Evolutionary conservation across 2,797 vertebrate genomes (phyloP), one percentile per base, ranked within the genome.

Genomic region (Leuciscus waleckii): DNA sequence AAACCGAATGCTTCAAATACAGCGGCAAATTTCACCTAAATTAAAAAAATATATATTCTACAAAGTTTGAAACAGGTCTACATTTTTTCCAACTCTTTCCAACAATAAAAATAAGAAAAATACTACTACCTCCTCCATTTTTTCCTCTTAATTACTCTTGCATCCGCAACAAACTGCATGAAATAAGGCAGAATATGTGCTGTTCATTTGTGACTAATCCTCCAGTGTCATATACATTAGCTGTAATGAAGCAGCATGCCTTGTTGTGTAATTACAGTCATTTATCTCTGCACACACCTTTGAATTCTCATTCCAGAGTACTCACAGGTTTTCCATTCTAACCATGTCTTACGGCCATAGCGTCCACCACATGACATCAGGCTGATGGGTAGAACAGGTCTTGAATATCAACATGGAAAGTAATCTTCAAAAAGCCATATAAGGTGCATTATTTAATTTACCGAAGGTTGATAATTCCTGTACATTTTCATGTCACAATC

Each of bases 221-320:
- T 90, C 90, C 87, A 88, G 87, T 89, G 88, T 78, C 89, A 63
- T 82, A n/a, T 82, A 16, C 88, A 85, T 86, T 90, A 26, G 89
- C 87, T 88, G 87, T 92, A 94, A 94, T 93, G 92, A 94, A 94
- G 91, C 89, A 71, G 85, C 80, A 88, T 87, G 90, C 88, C 92
- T 81, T 70, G 69, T 78, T 65, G 65, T 89, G 86, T 95, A 94
- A 96, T 95, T 92, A 90, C 91, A 83, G 84, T 91, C 93, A 92
- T 95, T 91, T 46, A 88, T 94, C 93, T 92, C 76, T 58, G 46
- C 43, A 7, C 26, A 56, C 16, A n/a, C 54, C 46, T 68, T 43
- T 77, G 13, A 5, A 35, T 51, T n/a, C 5, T n/a, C 70, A 83
- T 65, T 76, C 41, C 71, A 76, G 29, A 37, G 7, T 7, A 35